Conservation (phyloP, 1,140 invertebrate species). For the Drosophila suzukii region DNA sequence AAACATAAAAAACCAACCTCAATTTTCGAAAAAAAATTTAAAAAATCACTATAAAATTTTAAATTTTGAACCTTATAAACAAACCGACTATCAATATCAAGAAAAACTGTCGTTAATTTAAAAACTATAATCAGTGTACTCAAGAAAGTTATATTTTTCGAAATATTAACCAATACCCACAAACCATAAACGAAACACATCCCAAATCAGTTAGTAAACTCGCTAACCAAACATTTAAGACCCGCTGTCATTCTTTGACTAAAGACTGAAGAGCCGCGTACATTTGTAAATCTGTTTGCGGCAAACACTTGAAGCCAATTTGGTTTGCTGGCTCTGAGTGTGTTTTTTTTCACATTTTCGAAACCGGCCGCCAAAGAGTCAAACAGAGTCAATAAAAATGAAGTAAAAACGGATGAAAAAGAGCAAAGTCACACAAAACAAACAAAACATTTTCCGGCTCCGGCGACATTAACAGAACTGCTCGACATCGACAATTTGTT, state of each 20-base stretch:
- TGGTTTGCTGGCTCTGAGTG: constrained; percentile 28
- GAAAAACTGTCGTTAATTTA: background rate
- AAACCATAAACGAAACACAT: background rate
- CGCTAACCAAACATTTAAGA: constrained; percentile 4
- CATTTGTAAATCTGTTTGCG: constrained; percentile 60
- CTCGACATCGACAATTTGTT: constrained; percentile 84
- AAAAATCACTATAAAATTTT: background rate
- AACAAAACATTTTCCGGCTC: constrained; percentile 84
- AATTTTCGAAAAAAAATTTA: constrained; percentile 7
- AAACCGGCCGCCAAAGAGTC: constrained; percentile 29
- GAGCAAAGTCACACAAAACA: constrained; percentile 78
- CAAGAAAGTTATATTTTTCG: background rate
- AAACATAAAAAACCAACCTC: background rate
- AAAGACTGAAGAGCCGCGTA: constrained; percentile 32
- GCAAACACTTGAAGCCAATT: constrained; percentile 51
- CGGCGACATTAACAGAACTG: constrained; percentile 84
- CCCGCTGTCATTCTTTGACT: constrained; percentile 5
- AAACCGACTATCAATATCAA: background rate
- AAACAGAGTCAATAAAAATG: constrained; percentile 60
- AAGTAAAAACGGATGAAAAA: constrained; percentile 46
- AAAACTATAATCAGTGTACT: background rate
- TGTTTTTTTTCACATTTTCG: constrained; percentile 5
- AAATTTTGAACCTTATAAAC: background rate
- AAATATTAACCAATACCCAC: background rate
- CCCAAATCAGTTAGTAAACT: background rate